Base-by-base conservation (phyloP, 2,797 vertebrate genomes). In the Ciconia nigra region DNA sequence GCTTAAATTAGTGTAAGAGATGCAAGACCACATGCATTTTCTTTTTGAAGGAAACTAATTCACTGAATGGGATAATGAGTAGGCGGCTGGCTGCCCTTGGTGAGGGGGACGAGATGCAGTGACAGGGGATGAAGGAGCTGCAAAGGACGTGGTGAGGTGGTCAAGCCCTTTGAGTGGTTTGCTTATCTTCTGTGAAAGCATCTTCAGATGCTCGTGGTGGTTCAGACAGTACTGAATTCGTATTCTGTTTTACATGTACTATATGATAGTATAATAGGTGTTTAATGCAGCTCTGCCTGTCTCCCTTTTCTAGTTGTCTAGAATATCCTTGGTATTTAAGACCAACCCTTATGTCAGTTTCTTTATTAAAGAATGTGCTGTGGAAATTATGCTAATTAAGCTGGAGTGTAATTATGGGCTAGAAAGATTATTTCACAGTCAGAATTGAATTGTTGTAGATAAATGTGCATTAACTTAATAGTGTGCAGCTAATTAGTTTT, bases 361-460 rank as follows among this genome's bases (percentile, higher is more conserved):
- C 97, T 95, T 97, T 97, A 98, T 96, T 98, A 97, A 98, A 98
- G 97, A 96, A 96, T 94, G 96, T 97, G 90, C 92, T 90, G 92
- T 3, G 33, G 96, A 98, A 98, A 98, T 98, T 98, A 97, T 98
- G 97, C 95, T 98, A 98, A 98, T 98, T 98, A 95, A 94, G 90
- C 93, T 95, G 66, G 96, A 98, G 97, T 98, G 96, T 98, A 98
- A 98, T 98, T 98, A 98, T 96, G 97, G 96, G 89, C 97, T 98
- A 97, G 96, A 96, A 98, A 97, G 97, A 98, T 96, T 98, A 98
- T 98, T 98, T 98, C 92, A 84, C 98, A 98, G 97, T 97, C 96
- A 98, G 98, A 98, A 98, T 97, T 89, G 96, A 97, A 98, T 98
- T 98, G 97, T 98, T 98, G 97, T 98, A 98, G 98, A 98, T 98